A percentile compares a stretch with the other conserved stretches of the same genome.
Evolutionary conservation across 1,140 invertebrate genomes (phyloP).

Genomic region (Augochlora pura): DNA sequence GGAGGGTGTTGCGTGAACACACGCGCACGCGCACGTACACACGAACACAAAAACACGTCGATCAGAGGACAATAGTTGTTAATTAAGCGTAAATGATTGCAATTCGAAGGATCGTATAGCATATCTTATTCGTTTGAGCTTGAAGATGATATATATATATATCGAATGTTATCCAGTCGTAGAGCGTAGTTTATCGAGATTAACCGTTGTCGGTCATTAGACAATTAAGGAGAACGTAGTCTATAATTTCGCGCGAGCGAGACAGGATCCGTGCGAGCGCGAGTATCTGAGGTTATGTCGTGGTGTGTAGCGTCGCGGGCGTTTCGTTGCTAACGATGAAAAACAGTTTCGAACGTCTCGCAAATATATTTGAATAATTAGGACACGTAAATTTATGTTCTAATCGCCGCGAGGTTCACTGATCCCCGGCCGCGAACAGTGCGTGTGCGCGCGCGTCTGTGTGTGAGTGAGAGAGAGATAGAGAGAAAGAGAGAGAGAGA

Average conservation of each 20-base stretch:
- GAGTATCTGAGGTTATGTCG: too few species aligned
- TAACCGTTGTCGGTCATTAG: slow-evolving; percentile 33
- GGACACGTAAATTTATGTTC: slow-evolving; percentile 47
- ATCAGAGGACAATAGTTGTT: slow-evolving; percentile 57
- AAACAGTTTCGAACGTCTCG: slow-evolving; percentile 2
- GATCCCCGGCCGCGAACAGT: background rate
- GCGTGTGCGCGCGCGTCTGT: background rate
- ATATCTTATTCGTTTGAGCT: slow-evolving; percentile 68
- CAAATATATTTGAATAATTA: background rate
- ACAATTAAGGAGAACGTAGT: background rate
- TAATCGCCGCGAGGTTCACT: background rate
- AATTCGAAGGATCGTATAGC: slow-evolving; percentile 31
- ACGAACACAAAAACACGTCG: slow-evolving; percentile 1
- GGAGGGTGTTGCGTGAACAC: too few species aligned
- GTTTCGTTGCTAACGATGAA: background rate
- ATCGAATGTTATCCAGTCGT: slow-evolving; percentile 67
- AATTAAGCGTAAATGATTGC: slow-evolving; percentile 33
- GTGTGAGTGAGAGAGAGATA: background rate
- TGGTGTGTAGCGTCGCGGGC: slow-evolving; percentile 6
- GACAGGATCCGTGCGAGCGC: too few species aligned
- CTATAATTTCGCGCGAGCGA: background rate
- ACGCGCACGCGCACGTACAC: too few species aligned
- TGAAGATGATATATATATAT: slow-evolving; percentile 69
- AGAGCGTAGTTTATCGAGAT: slow-evolving; percentile 37
- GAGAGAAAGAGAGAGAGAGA: background rate